Evolutionary conservation across 2,888 invertebrate species (phyloP), one percentile per base, ranked within the genome.

Genomic region (Amorpha juglandis): DNA sequence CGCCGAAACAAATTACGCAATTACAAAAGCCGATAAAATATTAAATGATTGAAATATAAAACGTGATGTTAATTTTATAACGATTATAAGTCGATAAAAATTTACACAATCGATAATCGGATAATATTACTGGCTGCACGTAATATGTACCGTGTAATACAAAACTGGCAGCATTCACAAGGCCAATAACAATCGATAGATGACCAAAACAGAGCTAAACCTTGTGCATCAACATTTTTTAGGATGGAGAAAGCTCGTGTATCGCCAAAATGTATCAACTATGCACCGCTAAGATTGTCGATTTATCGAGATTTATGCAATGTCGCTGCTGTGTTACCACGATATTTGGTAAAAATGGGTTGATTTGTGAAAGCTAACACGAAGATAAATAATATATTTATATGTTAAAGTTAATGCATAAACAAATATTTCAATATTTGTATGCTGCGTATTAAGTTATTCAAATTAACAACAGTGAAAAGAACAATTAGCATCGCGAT

Each of bases 221-320:
- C 77, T 79, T 78, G 80, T 68, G 72, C 77, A 79, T 81, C 80
- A 76, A 76, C 77, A 81, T 84, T 86, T 82, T 79, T 79, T 86
- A 72, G 79, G 80, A 78, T 79, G 82, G 88, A 82, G 89, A 90
- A 90, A 89, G 89, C 82, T 80, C 76, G 78, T 68, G 73, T 71
- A 75, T 74, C 68, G 69, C 70, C 76, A 68, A 76, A 75, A 77
- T 72, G 71, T 77, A 78, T 72, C 77, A 74, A 64, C 68, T 63
- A 74, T 71, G 73, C 73, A 73, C 69, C 72, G 71, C 74, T 74
- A 74, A 66, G 62, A 64, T 66, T 62, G 53, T 63, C 62, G 62
- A 45, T 66, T 38, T 62, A 52, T 42, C 62, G 63, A 63, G 58
- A 68, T 62, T 68, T 42, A 69, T 67, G 67, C 69, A 71, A 73